Evolutionary conservation across 2,113 vertebrate species (phyloP).

Genomic region (Motacilla tschutschensis): DNA sequence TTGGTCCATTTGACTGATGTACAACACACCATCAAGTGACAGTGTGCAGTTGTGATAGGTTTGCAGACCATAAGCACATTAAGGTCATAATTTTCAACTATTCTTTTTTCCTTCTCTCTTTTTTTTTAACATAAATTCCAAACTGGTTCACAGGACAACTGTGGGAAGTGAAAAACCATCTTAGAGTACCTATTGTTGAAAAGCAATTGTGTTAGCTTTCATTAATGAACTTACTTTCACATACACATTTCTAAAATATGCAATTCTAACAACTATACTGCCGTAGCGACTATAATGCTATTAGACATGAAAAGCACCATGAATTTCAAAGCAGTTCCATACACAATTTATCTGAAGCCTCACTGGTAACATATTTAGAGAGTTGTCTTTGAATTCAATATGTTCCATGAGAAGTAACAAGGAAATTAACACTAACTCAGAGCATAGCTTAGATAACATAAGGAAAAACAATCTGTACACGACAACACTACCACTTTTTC

Average conservation of each 20-base stretch:
- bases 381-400: background rate
- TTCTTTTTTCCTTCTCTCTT: background rate
- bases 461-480: background rate
- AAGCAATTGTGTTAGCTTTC: background rate
- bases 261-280: background rate
- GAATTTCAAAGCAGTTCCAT: background rate
- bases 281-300: background rate
- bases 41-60: background rate
- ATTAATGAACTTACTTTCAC: background rate
- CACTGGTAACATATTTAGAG: background rate
- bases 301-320: background rate
- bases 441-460: background rate
- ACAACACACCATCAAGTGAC: background rate
- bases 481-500: background rate
- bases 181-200: background rate
- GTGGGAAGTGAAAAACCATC: background rate
- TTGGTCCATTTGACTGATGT: background rate
- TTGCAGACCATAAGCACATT: background rate
- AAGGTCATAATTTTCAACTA: background rate
- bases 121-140: background rate
- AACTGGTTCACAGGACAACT: background rate
- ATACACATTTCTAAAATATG: accelerated
- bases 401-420: background rate
- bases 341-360: background rate
- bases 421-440: background rate